Evolutionary conservation across 2,888 invertebrate species (phyloP).

Genomic region (Caenorhabditis sulstoni): DNA sequence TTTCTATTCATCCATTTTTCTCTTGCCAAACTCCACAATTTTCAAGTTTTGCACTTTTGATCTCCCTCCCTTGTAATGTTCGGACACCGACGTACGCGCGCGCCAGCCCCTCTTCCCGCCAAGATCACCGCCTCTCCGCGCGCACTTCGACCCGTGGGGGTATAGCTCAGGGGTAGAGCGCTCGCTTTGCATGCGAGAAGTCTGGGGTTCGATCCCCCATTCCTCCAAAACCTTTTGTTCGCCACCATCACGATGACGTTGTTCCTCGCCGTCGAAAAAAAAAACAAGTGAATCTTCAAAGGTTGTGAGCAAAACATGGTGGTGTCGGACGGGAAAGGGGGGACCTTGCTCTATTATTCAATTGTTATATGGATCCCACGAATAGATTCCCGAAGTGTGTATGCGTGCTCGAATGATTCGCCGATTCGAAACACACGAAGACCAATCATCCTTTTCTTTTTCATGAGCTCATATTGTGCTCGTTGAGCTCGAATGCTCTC

Average conservation of each 20-base stretch:
- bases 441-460: too few relatives aligned
- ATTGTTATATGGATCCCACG: slow-evolving; percentile 13
- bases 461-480: too few relatives aligned
- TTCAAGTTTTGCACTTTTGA: too few relatives aligned
- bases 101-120: neutral
- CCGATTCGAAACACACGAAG: too few relatives aligned
- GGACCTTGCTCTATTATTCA: slow-evolving; percentile 40
- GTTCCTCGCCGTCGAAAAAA: neutral
- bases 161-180: slow-evolving; percentile 76
- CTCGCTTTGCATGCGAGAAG: slow-evolving; percentile 75
- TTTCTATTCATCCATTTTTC: too few relatives aligned
- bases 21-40: too few relatives aligned
- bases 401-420: too few relatives aligned
- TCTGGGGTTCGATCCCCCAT: slow-evolving; percentile 73
- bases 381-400: too few relatives aligned
- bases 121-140: neutral
- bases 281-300: too few relatives aligned
- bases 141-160: slow-evolving; percentile 47
- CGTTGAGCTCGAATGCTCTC: too few relatives aligned
- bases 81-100: neutral
- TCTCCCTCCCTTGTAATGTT: neutral
- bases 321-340: neutral
- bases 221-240: slow-evolving; percentile 62
- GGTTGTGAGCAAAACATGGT: neutral
- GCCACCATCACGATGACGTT: neutral